These are phyloP conservation scores for Sibirionetta formosa DNA, from an alignment of 2,797 vertebrate species.

Conservation along the genomic window DNA sequence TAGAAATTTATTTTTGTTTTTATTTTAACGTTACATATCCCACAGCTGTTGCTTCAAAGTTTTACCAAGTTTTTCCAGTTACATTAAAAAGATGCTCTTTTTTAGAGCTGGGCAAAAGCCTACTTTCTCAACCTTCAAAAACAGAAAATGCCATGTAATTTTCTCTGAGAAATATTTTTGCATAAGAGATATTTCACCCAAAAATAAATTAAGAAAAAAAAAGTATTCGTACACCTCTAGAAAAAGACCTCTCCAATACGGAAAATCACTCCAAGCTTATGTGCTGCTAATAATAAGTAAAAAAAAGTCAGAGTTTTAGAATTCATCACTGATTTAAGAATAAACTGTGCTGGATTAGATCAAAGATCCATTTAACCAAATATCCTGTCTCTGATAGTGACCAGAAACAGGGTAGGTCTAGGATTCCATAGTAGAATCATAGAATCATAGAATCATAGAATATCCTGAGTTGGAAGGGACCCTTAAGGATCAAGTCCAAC, in stretches of 20 bases:
- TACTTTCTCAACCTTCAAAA: not conserved
- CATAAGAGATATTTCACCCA: not conserved
- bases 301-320: not conserved
- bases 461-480: no score
- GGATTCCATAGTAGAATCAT: no score
- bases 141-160: not conserved
- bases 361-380: not conserved
- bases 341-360: not conserved
- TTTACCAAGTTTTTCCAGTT: not conserved
- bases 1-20: not conserved
- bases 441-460: no score
- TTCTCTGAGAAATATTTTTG: not conserved
- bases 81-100: not conserved
- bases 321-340: not conserved
- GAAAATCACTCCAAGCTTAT: not conserved
- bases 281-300: not conserved
- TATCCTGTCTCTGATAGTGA: not conserved
- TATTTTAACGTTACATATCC: not conserved
- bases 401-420: not conserved
- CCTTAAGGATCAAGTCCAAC: no score
- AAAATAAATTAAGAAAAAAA: not conserved
- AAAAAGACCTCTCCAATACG: not conserved
- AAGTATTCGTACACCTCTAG: not conserved
- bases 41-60: not conserved
- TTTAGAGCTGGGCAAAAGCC: not conserved